Conservation (phyloP, 2,888 invertebrate genomes). For the Peribatodes rhomboidaria region DNA sequence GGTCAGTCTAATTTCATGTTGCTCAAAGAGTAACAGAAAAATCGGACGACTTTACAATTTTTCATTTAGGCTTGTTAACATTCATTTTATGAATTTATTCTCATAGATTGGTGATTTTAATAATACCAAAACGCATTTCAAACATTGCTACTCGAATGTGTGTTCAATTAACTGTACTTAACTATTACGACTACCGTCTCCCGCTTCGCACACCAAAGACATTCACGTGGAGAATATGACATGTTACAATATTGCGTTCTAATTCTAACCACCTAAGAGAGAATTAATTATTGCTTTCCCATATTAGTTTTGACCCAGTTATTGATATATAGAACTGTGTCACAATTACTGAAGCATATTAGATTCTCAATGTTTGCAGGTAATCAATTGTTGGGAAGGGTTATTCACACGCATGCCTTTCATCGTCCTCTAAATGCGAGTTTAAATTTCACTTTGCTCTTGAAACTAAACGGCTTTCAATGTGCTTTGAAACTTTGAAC, state of each 20-base stretch:
- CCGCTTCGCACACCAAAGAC: background rate
- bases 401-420: constrained; percentile 48
- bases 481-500: constrained; percentile 43
- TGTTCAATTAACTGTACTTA: background rate
- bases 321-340: constrained; percentile 16
- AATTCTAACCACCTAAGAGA: constrained; percentile 6
- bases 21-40: no score
- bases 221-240: background rate
- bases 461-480: constrained; percentile 44
- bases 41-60: no score
- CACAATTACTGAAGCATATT: constrained; percentile 27
- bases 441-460: constrained; percentile 42
- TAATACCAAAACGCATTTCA: no score
- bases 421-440: constrained; percentile 40
- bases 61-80: no score
- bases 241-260: constrained; percentile 8
- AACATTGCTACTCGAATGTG: background rate
- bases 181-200: background rate
- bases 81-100: no score
- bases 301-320: constrained; percentile 29
- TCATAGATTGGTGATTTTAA: no score
- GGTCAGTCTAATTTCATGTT: no score
- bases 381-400: constrained; percentile 38
- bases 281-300: constrained; percentile 25
- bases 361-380: constrained; percentile 32